phyloP scores from a whole-genome alignment of 2,797 vertebrate species.

The Manis javanica region DNA sequence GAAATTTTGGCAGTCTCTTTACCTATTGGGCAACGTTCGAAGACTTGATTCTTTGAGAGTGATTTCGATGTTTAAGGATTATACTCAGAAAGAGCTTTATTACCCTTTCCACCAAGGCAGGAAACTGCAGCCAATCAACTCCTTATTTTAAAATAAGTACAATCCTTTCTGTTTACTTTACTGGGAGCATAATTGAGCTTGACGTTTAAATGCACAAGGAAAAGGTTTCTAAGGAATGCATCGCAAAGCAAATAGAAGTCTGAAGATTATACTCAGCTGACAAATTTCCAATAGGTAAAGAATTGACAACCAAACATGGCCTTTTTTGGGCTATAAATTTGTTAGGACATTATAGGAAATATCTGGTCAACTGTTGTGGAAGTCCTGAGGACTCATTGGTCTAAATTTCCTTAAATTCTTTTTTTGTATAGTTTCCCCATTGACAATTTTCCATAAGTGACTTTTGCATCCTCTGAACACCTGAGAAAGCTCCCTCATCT shows the following conservation, averaged over 20 bases:
- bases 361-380: background rate
- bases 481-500: background rate
- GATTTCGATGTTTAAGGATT: constrained; percentile 31
- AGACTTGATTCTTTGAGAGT: constrained; percentile 38
- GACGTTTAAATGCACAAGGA: constrained; percentile 56
- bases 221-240: constrained; percentile 63
- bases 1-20: constrained; percentile 64
- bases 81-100: constrained; percentile 29
- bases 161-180: constrained; percentile 65
- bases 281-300: background rate
- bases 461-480: background rate
- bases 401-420: constrained; percentile 2
- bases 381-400: background rate
- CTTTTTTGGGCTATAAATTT: background rate
- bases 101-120: background rate
- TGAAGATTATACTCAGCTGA: background rate
- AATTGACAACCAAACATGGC: background rate
- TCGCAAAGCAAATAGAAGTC: constrained; percentile 42
- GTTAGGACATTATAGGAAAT: background rate
- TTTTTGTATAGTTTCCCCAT: background rate
- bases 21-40: constrained; percentile 9
- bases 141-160: constrained; percentile 33
- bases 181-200: constrained; percentile 16
- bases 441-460: background rate
- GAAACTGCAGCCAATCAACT: constrained; percentile 16